A percentile compares a stretch with the other conserved stretches of the same genome.
Conservation (phyloP, 2,113 vertebrate species). For the Strix aluco region DNA sequence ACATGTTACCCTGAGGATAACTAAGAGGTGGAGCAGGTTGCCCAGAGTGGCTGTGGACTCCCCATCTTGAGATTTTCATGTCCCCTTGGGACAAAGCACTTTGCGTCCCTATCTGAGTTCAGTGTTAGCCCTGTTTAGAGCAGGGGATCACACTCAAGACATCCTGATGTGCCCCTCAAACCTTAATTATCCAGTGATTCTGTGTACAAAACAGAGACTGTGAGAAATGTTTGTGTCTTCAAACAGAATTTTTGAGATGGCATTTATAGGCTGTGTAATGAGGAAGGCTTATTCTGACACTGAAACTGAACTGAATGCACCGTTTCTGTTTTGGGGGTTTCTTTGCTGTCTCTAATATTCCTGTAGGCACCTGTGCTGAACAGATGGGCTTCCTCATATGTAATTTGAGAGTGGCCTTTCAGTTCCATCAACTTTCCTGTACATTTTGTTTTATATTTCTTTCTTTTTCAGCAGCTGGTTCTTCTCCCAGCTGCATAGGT, state of each 20-base stretch:
- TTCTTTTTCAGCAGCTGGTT: background rate
- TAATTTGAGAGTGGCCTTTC: background rate
- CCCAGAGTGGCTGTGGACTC: background rate
- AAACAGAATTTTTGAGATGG: background rate
- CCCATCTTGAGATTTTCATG: background rate
- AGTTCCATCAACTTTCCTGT: background rate
- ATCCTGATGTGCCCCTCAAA: accelerated
- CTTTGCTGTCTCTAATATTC: background rate
- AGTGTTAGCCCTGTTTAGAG: background rate
- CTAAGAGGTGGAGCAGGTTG: background rate
- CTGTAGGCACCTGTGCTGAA: background rate
- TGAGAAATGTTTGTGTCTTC: background rate
- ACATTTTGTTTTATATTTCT: background rate
- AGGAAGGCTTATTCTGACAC: background rate
- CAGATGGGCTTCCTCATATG: background rate
- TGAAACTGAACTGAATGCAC: background rate
- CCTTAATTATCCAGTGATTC: accelerated
- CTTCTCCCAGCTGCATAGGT: background rate
- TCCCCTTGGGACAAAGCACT: accelerated
- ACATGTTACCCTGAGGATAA: background rate
- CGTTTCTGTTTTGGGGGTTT: background rate
- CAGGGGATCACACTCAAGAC: accelerated
- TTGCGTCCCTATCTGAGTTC: accelerated
- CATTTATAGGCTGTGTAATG: background rate
- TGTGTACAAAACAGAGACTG: background rate